A percentile compares a stretch with the other conserved stretches of the same genome.
These are phyloP conservation scores for Cephalopterus ornatus DNA, from an alignment of 2,113 vertebrate species.

Conservation along the genomic window DNA sequence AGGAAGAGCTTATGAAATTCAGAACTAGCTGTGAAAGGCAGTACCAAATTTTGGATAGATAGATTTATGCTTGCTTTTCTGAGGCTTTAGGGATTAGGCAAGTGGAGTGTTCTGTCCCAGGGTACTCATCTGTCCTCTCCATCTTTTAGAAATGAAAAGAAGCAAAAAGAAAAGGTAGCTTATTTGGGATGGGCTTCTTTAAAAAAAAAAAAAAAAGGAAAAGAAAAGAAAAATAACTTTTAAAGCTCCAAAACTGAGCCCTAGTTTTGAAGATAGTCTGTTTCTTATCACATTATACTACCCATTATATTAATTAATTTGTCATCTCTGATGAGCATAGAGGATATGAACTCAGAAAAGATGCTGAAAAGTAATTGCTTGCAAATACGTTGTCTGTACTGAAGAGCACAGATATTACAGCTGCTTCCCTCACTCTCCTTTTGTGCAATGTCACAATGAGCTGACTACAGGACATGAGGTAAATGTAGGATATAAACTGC, in stretches of 20 bases:
- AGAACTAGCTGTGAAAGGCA: background rate
- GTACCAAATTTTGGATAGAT: background rate
- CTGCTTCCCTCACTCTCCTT: conserved; percentile 62
- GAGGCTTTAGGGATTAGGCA: background rate
- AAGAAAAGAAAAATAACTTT: background rate
- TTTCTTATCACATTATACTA: background rate
- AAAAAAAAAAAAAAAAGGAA: background rate
- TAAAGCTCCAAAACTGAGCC: background rate
- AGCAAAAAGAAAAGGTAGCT: background rate
- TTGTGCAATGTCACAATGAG: conserved; percentile 64
- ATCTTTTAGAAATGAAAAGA: background rate
- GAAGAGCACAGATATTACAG: conserved; percentile 65
- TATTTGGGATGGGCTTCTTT: background rate
- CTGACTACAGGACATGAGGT: conserved; percentile 56
- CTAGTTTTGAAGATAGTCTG: background rate
- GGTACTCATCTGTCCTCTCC: background rate
- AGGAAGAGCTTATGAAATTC: background rate
- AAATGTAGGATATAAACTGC: conserved; percentile 39
- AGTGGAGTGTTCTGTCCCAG: background rate
- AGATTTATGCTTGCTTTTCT: background rate
- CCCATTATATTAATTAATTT: conserved; percentile 53
- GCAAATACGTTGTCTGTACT: conserved; percentile 35
- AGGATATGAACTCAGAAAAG: conserved; percentile 57
- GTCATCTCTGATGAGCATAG: background rate
- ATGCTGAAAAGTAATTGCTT: conserved; percentile 57